These are phyloP conservation scores for Artibeus lituratus DNA, from an alignment of 2,797 vertebrate genomes.

Conservation along the genomic window DNA sequence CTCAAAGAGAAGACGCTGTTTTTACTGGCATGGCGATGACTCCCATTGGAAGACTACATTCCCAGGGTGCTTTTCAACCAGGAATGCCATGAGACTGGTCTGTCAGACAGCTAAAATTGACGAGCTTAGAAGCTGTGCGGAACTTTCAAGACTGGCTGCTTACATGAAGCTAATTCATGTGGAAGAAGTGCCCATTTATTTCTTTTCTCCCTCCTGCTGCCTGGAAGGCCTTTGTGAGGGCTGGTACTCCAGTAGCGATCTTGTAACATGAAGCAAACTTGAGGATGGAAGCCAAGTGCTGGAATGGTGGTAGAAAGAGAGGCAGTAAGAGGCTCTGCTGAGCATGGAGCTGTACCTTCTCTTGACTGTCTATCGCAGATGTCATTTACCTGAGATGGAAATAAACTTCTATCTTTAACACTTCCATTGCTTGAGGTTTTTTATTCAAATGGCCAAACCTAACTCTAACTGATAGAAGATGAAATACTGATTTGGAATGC, in stretches of 20 bases:
- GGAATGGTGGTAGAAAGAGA: neutral
- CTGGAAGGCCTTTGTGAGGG: neutral
- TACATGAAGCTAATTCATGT: neutral
- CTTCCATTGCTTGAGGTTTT: neutral
- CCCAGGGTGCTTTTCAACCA: neutral
- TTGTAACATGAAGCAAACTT: neutral
- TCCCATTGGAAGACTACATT: neutral
- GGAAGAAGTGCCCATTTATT: neutral
- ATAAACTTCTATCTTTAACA: neutral
- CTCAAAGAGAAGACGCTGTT: neutral
- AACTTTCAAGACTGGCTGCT: neutral
- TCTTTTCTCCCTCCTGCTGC: neutral
- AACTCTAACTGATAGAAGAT: neutral
- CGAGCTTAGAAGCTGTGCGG: neutral
- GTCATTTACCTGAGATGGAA: neutral
- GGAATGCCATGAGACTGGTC: neutral
- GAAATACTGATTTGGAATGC: neutral
- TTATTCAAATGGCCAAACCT: neutral
- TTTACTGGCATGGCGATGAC: neutral
- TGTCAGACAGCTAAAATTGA: neutral
- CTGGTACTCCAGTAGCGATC: neutral
- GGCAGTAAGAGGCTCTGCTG: neutral
- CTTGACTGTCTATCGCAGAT: neutral
- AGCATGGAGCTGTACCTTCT: neutral
- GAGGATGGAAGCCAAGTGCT: neutral